phyloP scores from a whole-genome alignment of 2,888 invertebrate genomes.

The Eudemis profundana region DNA sequence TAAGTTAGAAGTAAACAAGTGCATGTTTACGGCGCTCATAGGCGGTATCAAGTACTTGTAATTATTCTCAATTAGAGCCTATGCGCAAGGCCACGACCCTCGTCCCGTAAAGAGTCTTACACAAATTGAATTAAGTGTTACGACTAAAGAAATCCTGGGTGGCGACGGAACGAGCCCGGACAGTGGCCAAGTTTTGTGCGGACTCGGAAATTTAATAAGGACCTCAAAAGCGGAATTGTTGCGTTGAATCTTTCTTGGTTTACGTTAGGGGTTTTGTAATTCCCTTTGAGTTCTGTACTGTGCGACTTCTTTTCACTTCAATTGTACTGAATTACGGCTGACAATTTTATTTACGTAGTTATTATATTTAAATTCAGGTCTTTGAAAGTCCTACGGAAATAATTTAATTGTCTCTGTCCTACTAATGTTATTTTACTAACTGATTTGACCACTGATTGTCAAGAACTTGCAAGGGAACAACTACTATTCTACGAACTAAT shows the following conservation, averaged over 20 bases:
- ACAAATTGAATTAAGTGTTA: conserved; percentile 60
- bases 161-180: conserved; percentile 7
- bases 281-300: neutral
- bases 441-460: too few species aligned
- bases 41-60: conserved; percentile 29
- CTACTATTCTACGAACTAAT: too few species aligned
- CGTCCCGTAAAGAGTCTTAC: conserved; percentile 55
- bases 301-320: neutral
- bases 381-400: too few species aligned
- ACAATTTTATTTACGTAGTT: neutral
- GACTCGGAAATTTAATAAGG: conserved; percentile 34
- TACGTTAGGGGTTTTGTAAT: conserved; percentile 13
- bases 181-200: conserved; percentile 22
- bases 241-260: conserved; percentile 20
- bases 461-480: too few species aligned
- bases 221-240: conserved; percentile 28
- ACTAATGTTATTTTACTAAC: too few species aligned
- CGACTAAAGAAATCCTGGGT: conserved; percentile 50
- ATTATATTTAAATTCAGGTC: neutral
- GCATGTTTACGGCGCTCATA: conserved; percentile 28
- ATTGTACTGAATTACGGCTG: neutral
- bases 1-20: conserved; percentile 27
- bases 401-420: too few species aligned
- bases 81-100: conserved; percentile 41
- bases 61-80: conserved; percentile 47